Evolutionary conservation across 1,140 invertebrate species (phyloP).

Genomic region (Microplitis demolitor): DNA sequence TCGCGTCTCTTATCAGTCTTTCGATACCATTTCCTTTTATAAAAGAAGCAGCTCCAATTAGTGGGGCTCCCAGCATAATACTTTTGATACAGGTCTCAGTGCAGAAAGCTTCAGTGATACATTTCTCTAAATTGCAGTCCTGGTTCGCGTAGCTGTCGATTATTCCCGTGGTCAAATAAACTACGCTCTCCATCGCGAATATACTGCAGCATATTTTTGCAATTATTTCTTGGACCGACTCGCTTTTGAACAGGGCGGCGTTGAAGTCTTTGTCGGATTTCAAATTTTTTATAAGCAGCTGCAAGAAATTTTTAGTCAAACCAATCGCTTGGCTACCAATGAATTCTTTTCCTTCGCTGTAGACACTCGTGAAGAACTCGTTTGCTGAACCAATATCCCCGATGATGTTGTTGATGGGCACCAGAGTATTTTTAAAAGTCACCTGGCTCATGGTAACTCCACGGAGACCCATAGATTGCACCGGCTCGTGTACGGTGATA

Average conservation of each 20-base stretch:
- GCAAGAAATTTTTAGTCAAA: slow-evolving; percentile 58
- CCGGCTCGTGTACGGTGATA: slow-evolving; percentile 70
- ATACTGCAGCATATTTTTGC: slow-evolving; percentile 61
- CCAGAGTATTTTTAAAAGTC: slow-evolving; percentile 56
- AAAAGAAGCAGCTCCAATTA: slow-evolving; percentile 70
- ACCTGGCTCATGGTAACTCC: slow-evolving; percentile 50
- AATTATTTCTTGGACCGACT: slow-evolving; percentile 65
- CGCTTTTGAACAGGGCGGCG: slow-evolving; percentile 62
- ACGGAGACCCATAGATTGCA: slow-evolving; percentile 77
- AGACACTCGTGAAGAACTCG: slow-evolving; percentile 38
- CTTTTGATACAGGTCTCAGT: slow-evolving; percentile 49
- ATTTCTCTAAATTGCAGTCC: slow-evolving; percentile 77
- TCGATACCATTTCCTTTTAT: slow-evolving; percentile 72
- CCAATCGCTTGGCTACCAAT: slow-evolving; percentile 46
- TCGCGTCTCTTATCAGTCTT: slow-evolving; percentile 70
- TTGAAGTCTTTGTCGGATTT: slow-evolving; percentile 72
- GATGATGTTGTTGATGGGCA: slow-evolving; percentile 56
- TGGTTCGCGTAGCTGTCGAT: slow-evolving; percentile 71
- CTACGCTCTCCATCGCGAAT: slow-evolving; percentile 80
- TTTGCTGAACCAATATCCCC: slow-evolving; percentile 43
- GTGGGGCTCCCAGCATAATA: slow-evolving; percentile 72
- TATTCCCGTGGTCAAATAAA: slow-evolving; percentile 74
- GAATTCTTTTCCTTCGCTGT: slow-evolving; percentile 48
- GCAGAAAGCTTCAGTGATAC: slow-evolving; percentile 66
- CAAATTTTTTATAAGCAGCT: slow-evolving; percentile 65